Evolutionary conservation across 2,888 invertebrate species (phyloP).

Genomic region (Apodemia duryi): DNA sequence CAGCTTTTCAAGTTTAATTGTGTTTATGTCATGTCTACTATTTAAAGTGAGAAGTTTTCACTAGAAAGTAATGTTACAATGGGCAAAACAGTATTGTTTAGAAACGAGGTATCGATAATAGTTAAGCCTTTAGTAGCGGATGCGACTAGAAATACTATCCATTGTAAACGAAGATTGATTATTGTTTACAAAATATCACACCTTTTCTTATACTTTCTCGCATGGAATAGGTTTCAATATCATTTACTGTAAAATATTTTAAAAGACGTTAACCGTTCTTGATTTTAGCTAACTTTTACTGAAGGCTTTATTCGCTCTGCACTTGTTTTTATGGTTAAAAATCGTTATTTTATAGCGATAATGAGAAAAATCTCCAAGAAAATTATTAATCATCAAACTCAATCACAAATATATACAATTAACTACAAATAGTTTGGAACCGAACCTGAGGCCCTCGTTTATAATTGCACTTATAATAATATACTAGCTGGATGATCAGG

Average conservation of each 20-base stretch:
- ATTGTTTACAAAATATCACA: constrained; percentile 16
- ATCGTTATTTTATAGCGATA: too few relatives aligned
- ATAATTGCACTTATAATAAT: too few relatives aligned
- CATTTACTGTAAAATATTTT: background rate
- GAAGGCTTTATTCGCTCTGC: too few relatives aligned
- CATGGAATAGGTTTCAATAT: background rate
- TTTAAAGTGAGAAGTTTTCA: constrained; percentile 15
- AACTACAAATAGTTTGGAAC: too few relatives aligned
- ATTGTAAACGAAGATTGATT: constrained; percentile 27
- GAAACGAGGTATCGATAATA: constrained; percentile 51
- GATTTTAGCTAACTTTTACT: too few relatives aligned
- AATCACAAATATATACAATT: too few relatives aligned
- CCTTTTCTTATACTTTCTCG: constrained; percentile 9
- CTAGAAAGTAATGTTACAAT: constrained; percentile 63
- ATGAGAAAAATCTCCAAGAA: too few relatives aligned
- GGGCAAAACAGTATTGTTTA: constrained; percentile 51
- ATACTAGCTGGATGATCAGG: too few relatives aligned
- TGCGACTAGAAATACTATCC: constrained; percentile 25
- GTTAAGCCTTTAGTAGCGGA: constrained; percentile 31
- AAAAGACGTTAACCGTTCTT: background rate
- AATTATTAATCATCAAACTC: too few relatives aligned
- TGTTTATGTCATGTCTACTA: background rate
- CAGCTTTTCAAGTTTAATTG: too few relatives aligned
- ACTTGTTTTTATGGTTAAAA: too few relatives aligned
- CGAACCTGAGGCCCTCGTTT: too few relatives aligned